Evolutionary conservation across 2,113 vertebrate genomes (phyloP).

Genomic region (Melospiza georgiana): DNA sequence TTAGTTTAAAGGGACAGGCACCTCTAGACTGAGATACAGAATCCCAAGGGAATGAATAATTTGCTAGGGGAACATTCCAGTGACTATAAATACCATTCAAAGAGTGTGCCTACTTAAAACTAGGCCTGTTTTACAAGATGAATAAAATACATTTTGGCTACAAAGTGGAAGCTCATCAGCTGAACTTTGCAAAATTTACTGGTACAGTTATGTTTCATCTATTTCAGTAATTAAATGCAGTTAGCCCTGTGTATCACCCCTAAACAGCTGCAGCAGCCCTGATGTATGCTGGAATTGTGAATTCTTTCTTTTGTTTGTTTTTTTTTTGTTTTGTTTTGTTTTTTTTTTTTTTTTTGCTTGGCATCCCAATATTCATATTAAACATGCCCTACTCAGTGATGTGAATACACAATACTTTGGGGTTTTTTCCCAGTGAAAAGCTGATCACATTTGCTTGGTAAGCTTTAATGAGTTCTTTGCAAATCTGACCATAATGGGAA

Average conservation of each 20-base stretch:
- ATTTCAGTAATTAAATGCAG: not conserved
- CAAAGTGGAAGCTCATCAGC: not conserved
- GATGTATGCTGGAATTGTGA: not conserved
- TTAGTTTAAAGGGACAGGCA: not conserved
- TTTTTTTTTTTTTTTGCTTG: not conserved
- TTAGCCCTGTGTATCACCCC: not conserved
- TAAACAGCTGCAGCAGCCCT: not conserved
- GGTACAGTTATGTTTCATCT: not conserved
- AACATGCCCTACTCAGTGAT: not conserved
- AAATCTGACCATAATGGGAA: not conserved
- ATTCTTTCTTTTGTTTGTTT: not conserved
- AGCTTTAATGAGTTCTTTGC: not conserved
- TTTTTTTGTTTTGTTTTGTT: not conserved
- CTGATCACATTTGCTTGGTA: not conserved
- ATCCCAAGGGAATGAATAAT: accelerated
- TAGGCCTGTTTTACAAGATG: not conserved
- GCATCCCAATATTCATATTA: not conserved
- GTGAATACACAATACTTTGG: not conserved
- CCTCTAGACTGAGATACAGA: not conserved
- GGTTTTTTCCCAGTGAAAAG: not conserved
- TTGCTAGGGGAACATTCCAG: not conserved
- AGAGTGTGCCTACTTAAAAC: not conserved
- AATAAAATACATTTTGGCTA: not conserved
- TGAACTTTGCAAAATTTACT: not conserved
- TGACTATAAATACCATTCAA: not conserved